Evolutionary conservation across 2,797 vertebrate genomes (phyloP).

Genomic region (Sebastes matsubarae): DNA sequence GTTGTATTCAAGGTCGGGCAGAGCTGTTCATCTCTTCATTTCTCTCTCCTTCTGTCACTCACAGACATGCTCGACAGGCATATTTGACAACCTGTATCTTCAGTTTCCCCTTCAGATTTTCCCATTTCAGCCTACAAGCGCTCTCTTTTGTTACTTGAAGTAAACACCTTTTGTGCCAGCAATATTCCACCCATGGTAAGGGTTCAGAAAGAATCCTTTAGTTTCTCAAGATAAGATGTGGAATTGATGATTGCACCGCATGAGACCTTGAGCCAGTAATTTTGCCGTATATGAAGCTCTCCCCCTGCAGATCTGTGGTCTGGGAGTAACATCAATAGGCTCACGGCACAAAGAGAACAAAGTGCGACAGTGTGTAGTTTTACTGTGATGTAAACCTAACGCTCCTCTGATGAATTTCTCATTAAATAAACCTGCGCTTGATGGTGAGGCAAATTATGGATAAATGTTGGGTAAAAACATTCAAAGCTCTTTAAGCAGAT

Average conservation of each 20-base stretch:
- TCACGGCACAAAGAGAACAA: constrained; percentile 23
- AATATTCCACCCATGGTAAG: constrained; percentile 24
- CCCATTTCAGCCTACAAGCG: constrained; percentile 24
- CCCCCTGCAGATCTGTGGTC: constrained; percentile 38
- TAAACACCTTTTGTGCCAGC: constrained; percentile 51
- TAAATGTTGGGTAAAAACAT: neutral
- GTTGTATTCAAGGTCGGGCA: neutral
- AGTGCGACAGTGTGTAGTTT: constrained; percentile 11
- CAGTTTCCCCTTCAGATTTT: constrained; percentile 21
- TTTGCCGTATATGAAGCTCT: constrained; percentile 23
- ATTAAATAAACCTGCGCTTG: constrained; percentile 14
- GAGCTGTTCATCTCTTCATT: neutral
- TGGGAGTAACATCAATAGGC: constrained; percentile 33
- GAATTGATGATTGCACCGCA: constrained; percentile 33
- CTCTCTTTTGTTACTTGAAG: constrained; percentile 33
- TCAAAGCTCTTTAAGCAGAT: neutral
- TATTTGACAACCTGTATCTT: constrained; percentile 21
- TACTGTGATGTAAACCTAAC: neutral
- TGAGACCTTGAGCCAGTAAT: constrained; percentile 36
- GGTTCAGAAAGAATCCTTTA: constrained; percentile 33
- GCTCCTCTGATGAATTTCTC: constrained; percentile 13
- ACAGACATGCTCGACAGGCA: neutral
- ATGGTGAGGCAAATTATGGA: neutral
- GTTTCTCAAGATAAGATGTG: constrained; percentile 41
- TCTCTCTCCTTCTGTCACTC: neutral